These are phyloP conservation scores for Hymenopus coronatus DNA, from an alignment of 2,888 invertebrate genomes.

Conservation along the genomic window DNA sequence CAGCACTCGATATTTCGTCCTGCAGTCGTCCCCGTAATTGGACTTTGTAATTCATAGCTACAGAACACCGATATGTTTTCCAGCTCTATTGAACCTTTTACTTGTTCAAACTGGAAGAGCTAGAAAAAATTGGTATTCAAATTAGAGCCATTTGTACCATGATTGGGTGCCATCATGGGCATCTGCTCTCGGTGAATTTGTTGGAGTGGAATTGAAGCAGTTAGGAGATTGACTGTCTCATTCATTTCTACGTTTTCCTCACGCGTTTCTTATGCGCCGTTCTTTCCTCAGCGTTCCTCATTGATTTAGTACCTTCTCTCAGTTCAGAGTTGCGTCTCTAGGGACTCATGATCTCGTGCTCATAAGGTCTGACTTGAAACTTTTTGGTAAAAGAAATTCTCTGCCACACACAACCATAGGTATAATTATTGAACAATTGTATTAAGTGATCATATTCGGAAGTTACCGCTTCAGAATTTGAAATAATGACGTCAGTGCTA, in stretches of 20 bases:
- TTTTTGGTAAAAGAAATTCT: background rate
- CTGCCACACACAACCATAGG: too few relatives aligned
- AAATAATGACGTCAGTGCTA: too few relatives aligned
- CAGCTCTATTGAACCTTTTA: background rate
- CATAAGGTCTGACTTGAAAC: background rate
- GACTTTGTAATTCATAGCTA: background rate
- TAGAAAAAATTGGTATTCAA: background rate
- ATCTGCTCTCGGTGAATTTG: background rate
- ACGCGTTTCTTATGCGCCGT: background rate
- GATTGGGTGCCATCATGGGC: background rate
- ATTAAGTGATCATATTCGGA: too few relatives aligned
- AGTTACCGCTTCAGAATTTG: too few relatives aligned
- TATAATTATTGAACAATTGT: too few relatives aligned
- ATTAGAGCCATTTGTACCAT: background rate
- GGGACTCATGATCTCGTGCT: background rate
- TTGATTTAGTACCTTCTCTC: background rate
- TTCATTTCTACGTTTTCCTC: background rate
- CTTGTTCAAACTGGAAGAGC: background rate
- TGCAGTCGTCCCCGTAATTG: background rate
- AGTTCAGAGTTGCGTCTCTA: background rate
- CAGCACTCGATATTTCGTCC: background rate
- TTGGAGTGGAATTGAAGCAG: background rate
- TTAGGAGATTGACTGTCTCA: background rate
- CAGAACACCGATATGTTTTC: background rate
- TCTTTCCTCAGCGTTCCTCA: background rate